A percentile compares a stretch with the other conserved stretches of the same genome.
These are phyloP conservation scores for Chromobotia macracanthus DNA, from an alignment of 2,797 vertebrate species.

Conservation along the genomic window DNA sequence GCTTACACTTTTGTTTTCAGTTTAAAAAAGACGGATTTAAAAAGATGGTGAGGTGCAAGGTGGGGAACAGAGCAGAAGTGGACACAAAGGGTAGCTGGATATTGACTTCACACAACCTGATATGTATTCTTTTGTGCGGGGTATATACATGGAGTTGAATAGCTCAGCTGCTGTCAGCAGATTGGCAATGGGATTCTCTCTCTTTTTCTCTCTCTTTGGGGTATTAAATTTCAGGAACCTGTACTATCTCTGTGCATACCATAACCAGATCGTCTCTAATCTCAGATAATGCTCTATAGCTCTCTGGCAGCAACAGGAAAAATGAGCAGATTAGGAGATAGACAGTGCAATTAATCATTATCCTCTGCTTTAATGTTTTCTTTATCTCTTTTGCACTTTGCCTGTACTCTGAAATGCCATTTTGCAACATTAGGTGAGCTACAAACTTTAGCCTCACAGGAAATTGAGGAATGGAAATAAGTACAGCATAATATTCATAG, in stretches of 20 bases:
- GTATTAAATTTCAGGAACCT: constrained; percentile 45
- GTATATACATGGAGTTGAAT: constrained; percentile 7
- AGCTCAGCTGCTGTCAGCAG: constrained; percentile 36
- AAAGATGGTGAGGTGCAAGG: not conserved
- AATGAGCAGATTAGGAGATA: constrained; percentile 48
- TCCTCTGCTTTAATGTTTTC: constrained; percentile 2
- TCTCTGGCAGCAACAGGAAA: constrained; percentile 18
- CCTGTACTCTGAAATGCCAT: constrained; percentile 2
- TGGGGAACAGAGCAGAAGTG: not conserved
- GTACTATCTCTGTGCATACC: constrained; percentile 17
- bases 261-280: constrained; percentile 38
- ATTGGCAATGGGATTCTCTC: not conserved
- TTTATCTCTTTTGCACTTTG: constrained; percentile 16
- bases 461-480: constrained; percentile 5
- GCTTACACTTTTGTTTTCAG: not conserved
- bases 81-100: constrained; percentile 12
- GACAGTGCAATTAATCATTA: constrained; percentile 45
- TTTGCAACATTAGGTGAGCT: constrained; percentile 12
- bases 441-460: not conserved
- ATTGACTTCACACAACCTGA: constrained; percentile 24
- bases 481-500: not conserved
- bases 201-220: constrained; percentile 15
- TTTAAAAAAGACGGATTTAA: not conserved
- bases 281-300: constrained; percentile 19
- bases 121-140: constrained; percentile 15